These are phyloP conservation scores for Lipotes vexillifer DNA, from an alignment of 2,113 vertebrate genomes.

Conservation along the genomic window DNA sequence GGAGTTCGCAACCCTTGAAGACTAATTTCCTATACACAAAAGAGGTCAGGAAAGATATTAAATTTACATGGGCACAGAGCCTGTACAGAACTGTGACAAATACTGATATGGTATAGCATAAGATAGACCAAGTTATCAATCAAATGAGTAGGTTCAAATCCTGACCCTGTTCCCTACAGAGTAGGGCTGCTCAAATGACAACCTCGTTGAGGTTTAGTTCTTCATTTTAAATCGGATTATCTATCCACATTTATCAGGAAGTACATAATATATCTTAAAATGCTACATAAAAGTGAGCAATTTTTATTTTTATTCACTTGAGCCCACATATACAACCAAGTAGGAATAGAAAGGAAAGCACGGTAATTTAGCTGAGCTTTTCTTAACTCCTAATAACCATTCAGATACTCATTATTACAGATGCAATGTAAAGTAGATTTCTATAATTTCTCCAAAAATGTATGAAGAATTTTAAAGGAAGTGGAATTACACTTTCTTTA, in stretches of 20 bases:
- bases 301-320: neutral
- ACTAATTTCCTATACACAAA: neutral
- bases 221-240: neutral
- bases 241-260: neutral
- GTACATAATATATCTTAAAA: neutral
- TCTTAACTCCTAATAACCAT: neutral
- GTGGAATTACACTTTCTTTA: neutral
- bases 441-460: neutral
- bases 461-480: neutral
- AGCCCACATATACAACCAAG: neutral
- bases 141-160: neutral
- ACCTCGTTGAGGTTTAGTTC: neutral
- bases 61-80: neutral
- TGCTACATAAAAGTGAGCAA: neutral
- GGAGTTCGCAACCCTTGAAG: neutral
- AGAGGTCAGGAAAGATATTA: neutral
- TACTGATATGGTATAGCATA: neutral
- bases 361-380: neutral
- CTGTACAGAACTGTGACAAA: neutral
- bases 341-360: neutral
- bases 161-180: neutral
- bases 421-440: neutral
- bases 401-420: neutral
- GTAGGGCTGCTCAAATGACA: neutral
- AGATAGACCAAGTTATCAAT: accelerated